A percentile compares a stretch with the other conserved stretches of the same genome.
Conservation (phyloP, 2,797 vertebrate species). For the Sparus aurata region DNA sequence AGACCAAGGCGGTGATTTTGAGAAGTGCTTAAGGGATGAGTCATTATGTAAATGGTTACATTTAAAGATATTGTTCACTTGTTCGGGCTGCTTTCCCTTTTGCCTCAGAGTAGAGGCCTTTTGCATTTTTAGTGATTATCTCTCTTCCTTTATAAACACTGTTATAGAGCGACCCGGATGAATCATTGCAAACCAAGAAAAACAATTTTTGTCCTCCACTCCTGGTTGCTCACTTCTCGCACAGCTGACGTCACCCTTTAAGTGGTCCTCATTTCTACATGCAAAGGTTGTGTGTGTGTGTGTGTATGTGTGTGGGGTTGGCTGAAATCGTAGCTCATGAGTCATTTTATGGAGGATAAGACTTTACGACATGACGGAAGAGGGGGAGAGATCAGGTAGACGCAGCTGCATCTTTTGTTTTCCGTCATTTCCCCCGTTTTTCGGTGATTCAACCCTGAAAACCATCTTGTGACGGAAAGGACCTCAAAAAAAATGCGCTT, state of each 20-base stretch:
- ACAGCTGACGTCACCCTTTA: conserved; percentile 32
- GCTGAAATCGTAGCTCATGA: conserved; percentile 15
- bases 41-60: conserved; percentile 50
- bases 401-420: conserved; percentile 11
- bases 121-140: conserved; percentile 13
- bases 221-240: conserved; percentile 18
- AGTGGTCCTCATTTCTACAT: conserved; percentile 18
- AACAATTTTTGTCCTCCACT: conserved; percentile 4
- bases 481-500: conserved; percentile 22
- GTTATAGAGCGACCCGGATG: conserved; percentile 21
- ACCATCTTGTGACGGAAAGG: conserved; percentile 3
- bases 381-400: conserved; percentile 5
- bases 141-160: conserved; percentile 16
- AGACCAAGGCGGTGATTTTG: conserved; percentile 13
- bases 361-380: conserved; percentile 18
- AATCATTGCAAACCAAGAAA: conserved; percentile 37
- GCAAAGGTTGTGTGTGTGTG: conserved; percentile 11
- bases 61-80: conserved; percentile 40
- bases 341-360: conserved; percentile 22
- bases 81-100: conserved; percentile 20
- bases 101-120: conserved; percentile 21
- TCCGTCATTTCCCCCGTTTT: conserved; percentile 16
- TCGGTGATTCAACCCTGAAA: conserved; percentile 41
- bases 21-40: conserved; percentile 31
- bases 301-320: not conserved